Conservation (phyloP, 2,888 invertebrate genomes). For the Tetranychus truncatus region DNA sequence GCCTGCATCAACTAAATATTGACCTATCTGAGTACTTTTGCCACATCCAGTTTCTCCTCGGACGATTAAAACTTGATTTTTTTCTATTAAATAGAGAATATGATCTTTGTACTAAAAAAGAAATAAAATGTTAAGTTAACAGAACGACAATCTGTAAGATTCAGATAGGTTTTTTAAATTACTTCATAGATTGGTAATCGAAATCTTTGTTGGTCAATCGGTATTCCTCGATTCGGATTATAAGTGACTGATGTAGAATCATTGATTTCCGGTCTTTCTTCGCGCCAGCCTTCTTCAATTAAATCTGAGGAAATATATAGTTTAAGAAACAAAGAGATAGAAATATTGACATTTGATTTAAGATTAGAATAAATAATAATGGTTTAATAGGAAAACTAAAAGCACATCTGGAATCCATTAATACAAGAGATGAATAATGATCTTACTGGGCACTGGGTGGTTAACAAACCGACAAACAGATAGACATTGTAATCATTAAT, state of each 20-base stretch:
- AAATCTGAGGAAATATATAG: slow-evolving; percentile 6
- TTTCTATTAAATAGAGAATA: slow-evolving; percentile 61
- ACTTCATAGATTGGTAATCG: slow-evolving; percentile 26
- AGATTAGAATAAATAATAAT: too few relatives aligned
- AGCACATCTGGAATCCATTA: too few relatives aligned
- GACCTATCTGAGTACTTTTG: slow-evolving; percentile 82
- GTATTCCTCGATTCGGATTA: slow-evolving; percentile 63
- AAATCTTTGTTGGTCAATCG: slow-evolving; percentile 44
- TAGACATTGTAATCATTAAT: neutral
- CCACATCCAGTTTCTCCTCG: slow-evolving; percentile 87
- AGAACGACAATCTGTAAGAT: neutral
- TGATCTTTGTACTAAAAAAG: slow-evolving; percentile 21
- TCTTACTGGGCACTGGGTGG: too few relatives aligned
- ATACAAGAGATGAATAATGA: too few relatives aligned
- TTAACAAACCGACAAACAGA: neutral
- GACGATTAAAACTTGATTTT: slow-evolving; percentile 63
- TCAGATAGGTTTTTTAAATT: neutral
- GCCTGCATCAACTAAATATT: slow-evolving; percentile 74
- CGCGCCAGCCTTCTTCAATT: slow-evolving; percentile 5
- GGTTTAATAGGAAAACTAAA: too few relatives aligned
- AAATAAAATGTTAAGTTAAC: neutral
- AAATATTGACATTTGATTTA: neutral
- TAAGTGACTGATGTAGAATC: neutral
- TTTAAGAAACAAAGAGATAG: neutral
- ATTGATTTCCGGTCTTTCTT: neutral